These are phyloP conservation scores for Bubo bubo DNA, from an alignment of 2,113 vertebrate species.

Conservation along the genomic window DNA sequence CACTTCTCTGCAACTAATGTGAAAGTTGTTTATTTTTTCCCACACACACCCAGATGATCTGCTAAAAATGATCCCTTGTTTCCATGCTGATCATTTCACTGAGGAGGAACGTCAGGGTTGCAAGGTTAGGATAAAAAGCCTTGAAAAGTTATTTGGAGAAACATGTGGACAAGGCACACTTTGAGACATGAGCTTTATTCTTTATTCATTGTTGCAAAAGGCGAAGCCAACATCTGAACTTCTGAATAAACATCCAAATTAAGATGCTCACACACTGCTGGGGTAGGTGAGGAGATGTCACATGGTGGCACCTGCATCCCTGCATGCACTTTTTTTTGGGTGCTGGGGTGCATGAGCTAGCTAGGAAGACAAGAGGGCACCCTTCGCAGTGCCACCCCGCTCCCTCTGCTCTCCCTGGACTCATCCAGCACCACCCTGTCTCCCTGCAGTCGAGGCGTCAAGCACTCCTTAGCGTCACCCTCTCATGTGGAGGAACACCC, in stretches of 20 bases:
- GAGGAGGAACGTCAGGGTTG: background rate
- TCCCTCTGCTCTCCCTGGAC: background rate
- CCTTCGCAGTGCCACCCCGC: background rate
- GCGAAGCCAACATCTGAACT: background rate
- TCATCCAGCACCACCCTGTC: background rate
- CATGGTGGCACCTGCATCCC: background rate
- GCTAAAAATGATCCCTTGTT: constrained; percentile 43
- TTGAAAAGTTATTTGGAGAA: background rate
- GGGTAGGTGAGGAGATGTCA: background rate
- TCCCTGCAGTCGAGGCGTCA: background rate
- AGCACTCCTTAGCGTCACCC: rapidly evolving
- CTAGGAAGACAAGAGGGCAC: background rate
- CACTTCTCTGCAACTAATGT: constrained; percentile 74
- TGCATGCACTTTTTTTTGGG: background rate
- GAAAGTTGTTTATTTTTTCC: constrained; percentile 65
- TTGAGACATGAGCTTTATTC: background rate
- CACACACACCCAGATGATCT: background rate
- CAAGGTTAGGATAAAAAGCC: background rate
- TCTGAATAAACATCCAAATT: background rate
- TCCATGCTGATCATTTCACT: constrained; percentile 49
- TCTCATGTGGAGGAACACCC: background rate
- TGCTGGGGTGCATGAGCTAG: background rate
- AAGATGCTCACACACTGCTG: background rate
- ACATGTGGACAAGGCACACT: background rate
- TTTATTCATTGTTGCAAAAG: background rate